Evolutionary conservation across 2,113 vertebrate species (phyloP), one percentile per base, ranked within the genome.

Genomic region (Proterorhinus semilunaris): DNA sequence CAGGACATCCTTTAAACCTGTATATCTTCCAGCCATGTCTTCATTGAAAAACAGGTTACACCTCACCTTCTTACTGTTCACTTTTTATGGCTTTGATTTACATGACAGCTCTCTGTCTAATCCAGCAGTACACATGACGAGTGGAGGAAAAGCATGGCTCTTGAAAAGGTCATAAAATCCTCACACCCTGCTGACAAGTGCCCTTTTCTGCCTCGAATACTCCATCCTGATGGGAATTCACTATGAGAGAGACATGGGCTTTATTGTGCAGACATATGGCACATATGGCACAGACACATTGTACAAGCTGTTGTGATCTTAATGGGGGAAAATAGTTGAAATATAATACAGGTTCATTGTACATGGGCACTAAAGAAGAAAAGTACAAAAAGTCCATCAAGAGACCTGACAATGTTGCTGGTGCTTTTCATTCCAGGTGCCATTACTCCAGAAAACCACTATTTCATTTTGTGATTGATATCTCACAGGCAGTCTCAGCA

Each of bases 391-490:
- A 36, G 27, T 85, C 63, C 76, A 74, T 88, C 77, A 83, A 78
- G 75, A 82, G 74, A 81, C 83, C 72, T 68, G 71, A 75, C 50
- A 46, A 69, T 12, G 49, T 65, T 65, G 66, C 67, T 4, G 50
- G 80, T 77, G 86, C 74, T 86, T 89, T 90, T 88, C 84, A 87
- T 87, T 74, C 70, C 68, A 76, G 76, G 80, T 84, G 75, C 76
- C 74, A 84, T 89, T 90, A 86, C 83, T 79, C 86, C 72, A 68
- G 79, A 84, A 89, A 85, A 88, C 68, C 83, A 80, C 76, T 57
- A 86, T 83, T 86, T 86, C 79, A 86, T 88, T 83, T 76, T 75
- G 78, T 86, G 87, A 91, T 87, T 84, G 84, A 85, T 88, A 76
- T 72, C 78, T 80, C 27, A 67, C 80, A 82, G 78, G 83, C 74